Percentiles rank a stretch among this genome's conserved stretches.
These are phyloP conservation scores for Ochotona curzoniae DNA, from an alignment of 2,113 vertebrate genomes.

Conservation along the genomic window DNA sequence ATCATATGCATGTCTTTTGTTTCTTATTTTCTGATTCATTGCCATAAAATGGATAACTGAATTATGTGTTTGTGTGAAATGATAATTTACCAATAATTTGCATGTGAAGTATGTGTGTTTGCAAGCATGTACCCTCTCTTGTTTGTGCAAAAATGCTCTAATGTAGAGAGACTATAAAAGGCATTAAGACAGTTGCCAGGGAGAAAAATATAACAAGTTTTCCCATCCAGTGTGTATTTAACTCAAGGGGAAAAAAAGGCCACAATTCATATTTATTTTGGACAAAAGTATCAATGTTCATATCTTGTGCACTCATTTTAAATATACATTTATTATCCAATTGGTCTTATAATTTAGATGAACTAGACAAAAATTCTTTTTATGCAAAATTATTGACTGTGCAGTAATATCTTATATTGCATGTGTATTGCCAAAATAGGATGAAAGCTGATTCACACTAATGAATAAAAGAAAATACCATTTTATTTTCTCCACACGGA, in stretches of 20 bases:
- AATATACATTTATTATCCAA: background rate
- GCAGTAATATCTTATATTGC: constrained; percentile 12
- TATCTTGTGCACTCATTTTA: background rate
- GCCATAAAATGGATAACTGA: background rate
- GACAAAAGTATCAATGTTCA: background rate
- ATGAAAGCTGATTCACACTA: constrained; percentile 58
- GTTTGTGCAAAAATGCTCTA: background rate
- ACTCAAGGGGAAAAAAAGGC: background rate
- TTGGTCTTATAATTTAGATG: background rate
- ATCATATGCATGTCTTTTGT: background rate
- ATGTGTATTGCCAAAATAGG: background rate
- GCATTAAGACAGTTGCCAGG: background rate
- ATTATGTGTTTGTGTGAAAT: background rate
- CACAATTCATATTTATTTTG: background rate
- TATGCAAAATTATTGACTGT: constrained; percentile 62
- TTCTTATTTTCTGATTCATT: constrained; percentile 30
- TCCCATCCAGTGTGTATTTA: background rate
- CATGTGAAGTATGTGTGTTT: background rate
- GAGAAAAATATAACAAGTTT: background rate
- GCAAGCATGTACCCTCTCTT: background rate
- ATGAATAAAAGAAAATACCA: constrained; percentile 56
- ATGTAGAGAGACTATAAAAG: background rate
- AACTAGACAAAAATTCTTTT: constrained; percentile 40
- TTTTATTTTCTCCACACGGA: constrained; percentile 52
- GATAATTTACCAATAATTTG: background rate